Conservation (phyloP, 2,888 invertebrate species). For the Scaptodrosophila latifasciaeformis region DNA sequence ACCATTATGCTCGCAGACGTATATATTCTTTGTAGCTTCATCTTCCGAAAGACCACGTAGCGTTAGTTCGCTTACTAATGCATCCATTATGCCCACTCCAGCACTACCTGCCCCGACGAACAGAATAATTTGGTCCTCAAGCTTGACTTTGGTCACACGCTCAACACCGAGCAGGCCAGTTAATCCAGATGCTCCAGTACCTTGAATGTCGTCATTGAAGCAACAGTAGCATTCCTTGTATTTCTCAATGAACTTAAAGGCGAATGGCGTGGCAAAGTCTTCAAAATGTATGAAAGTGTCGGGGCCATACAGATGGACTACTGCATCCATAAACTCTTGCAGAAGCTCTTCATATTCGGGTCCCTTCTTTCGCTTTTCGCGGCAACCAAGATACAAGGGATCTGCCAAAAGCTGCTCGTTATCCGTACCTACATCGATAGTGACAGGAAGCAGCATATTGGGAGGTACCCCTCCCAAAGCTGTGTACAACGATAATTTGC, state of each 20-base stretch:
- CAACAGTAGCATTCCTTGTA: conserved; percentile 37
- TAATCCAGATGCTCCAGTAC: conserved; percentile 47
- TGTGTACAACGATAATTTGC: conserved; percentile 51
- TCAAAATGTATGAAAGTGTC: conserved; percentile 52
- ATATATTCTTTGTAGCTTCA: conserved; percentile 29
- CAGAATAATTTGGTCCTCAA: conserved; percentile 40
- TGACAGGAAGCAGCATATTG: conserved; percentile 25
- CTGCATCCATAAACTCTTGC: conserved; percentile 38
- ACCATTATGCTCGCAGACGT: conserved; percentile 31
- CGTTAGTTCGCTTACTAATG: neutral
- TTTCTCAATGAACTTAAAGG: conserved; percentile 40
- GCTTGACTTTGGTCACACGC: conserved; percentile 27
- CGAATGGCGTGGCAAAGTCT: conserved; percentile 55
- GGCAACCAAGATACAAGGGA: conserved; percentile 46
- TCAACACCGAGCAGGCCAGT: conserved; percentile 39
- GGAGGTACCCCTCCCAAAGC: conserved; percentile 40
- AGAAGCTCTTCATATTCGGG: conserved; percentile 45
- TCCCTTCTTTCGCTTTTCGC: conserved; percentile 40
- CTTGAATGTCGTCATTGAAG: conserved; percentile 53
- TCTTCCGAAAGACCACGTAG: conserved; percentile 11
- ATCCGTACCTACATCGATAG: conserved; percentile 47
- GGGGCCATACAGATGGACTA: conserved; percentile 26
- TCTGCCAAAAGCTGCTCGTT: conserved; percentile 36
- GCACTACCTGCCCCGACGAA: conserved; percentile 55
- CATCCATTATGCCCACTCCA: conserved; percentile 25